A percentile compares a stretch with the other conserved stretches of the same genome.
Evolutionary conservation across 2,888 invertebrate species (phyloP).

Genomic region (Hecatera dysodea): DNA sequence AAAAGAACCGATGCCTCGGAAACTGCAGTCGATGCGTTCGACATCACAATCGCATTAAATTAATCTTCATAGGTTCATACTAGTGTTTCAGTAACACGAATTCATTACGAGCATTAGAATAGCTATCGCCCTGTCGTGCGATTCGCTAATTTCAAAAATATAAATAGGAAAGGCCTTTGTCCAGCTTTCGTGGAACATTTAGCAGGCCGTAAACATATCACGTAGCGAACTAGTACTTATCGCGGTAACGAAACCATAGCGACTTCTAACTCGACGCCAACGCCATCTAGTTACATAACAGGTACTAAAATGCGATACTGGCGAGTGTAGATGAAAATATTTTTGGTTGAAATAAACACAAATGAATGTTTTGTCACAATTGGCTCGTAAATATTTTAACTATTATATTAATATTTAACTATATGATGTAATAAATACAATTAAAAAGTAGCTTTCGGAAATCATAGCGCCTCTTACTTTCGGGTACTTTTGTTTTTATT

Average conservation of each 20-base stretch:
- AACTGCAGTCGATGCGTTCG: too few species aligned
- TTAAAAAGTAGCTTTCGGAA: too few species aligned
- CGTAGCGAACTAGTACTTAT: neutral
- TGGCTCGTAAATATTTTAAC: neutral
- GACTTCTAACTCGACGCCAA: constrained; percentile 11
- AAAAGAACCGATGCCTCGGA: too few species aligned
- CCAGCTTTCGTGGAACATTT: constrained; percentile 11
- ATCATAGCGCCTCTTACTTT: too few species aligned
- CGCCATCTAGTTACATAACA: neutral
- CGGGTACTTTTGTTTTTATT: too few species aligned
- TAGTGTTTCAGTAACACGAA: too few species aligned
- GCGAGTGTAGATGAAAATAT: neutral
- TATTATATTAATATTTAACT: neutral
- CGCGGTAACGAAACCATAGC: constrained; percentile 8
- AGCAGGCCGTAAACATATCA: neutral
- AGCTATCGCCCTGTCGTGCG: neutral
- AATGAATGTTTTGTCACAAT: neutral
- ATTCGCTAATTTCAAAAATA: constrained; percentile 4
- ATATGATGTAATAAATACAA: too few species aligned
- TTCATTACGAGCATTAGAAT: neutral
- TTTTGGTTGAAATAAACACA: neutral
- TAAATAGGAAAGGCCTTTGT: constrained; percentile 8
- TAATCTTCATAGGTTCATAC: too few species aligned
- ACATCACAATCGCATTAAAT: too few species aligned
- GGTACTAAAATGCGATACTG: neutral